These are phyloP conservation scores for Helleia helle DNA, from an alignment of 2,888 invertebrate genomes.

Conservation along the genomic window DNA sequence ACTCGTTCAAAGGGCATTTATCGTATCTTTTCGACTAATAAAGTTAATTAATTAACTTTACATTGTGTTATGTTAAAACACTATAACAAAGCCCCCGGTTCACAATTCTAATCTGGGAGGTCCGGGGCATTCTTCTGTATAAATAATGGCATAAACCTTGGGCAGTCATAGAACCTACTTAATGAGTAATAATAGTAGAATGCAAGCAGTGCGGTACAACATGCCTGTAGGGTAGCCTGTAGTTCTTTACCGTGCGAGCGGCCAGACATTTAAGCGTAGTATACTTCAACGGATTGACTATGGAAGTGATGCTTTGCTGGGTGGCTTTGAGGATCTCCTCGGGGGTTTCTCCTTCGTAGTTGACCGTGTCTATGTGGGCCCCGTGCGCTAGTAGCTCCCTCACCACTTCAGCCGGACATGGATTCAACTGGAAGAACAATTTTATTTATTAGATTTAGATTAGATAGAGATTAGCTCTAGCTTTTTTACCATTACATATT, in stretches of 20 bases:
- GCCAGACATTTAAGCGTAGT: slow-evolving; percentile 90
- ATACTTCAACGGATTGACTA: slow-evolving; percentile 84
- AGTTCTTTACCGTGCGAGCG: slow-evolving; percentile 84
- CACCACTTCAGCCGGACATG: slow-evolving; percentile 81
- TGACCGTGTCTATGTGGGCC: slow-evolving; percentile 88
- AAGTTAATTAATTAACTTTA: too few relatives aligned
- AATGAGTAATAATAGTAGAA: slow-evolving; percentile 60
- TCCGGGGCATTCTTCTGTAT: too few relatives aligned
- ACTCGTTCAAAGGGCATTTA: too few relatives aligned
- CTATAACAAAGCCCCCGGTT: too few relatives aligned
- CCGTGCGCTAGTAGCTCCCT: slow-evolving; percentile 83
- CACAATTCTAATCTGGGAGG: too few relatives aligned
- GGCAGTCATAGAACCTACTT: slow-evolving; percentile 22
- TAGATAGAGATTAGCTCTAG: slow-evolving; percentile 22
- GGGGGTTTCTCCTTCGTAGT: slow-evolving; percentile 84
- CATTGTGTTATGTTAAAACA: too few relatives aligned
- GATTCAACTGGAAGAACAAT: slow-evolving; percentile 69
- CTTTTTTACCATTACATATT: too few relatives aligned
- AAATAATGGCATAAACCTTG: slow-evolving; percentile 8
- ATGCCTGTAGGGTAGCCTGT: slow-evolving; percentile 77
- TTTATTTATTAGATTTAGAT: neutral
- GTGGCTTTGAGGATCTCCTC: slow-evolving; percentile 75
- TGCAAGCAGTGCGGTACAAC: slow-evolving; percentile 70
- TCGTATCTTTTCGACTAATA: too few relatives aligned
- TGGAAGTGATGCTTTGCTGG: slow-evolving; percentile 75